Base-by-base conservation (phyloP, 2,888 invertebrate genomes). In the Drosophila anomalata region DNA sequence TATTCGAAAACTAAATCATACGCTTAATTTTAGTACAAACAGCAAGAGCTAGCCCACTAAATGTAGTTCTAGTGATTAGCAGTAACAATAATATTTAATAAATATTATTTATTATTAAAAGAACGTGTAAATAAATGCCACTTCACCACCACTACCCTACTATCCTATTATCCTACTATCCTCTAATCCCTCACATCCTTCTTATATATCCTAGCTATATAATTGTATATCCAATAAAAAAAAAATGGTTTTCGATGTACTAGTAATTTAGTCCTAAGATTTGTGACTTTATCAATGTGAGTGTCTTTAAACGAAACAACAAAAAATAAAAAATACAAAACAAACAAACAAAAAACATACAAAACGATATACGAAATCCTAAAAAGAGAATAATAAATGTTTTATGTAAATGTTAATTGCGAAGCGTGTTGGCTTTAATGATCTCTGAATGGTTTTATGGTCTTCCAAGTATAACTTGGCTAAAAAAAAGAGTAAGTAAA, bases 1-100 rank as follows among this genome's bases (percentile, higher is more conserved):
- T 50, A 17, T 17, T 47, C 67, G 66, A 46, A 65, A 12, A 36
- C 50, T 46, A 68, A 59, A 61, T 72, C 77, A 85, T 87, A 86
- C 88, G 88, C 86, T 85, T 88, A 88, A 79, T 87, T 81, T 89
- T 87, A 88, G 89, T 88, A 88, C 89, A 89, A 89, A 83, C 67
- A 65, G 67, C 78, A 81, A 74, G 66, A 61, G 65, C 61, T 73
- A 79, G 66, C 74, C 74, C 76, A 79, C 74, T 78, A 75, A 78
- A 80, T 76, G 67, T 74, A 73, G 70, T 53, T 41, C 26, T 31
- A 77, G 71, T 31, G 48, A 44, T 41, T 56, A 66, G 61, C 59
- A 29, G 36, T 59, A 59, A 54, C 31, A 22, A 61, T 46, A 55
- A 62, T 71, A 51, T 59, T 17, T 17, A 17, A 17, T 17, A 17